A percentile compares a stretch with the other conserved stretches of the same genome.
Evolutionary conservation across 2,113 vertebrate species (phyloP).

Genomic region (Propithecus coquereli): DNA sequence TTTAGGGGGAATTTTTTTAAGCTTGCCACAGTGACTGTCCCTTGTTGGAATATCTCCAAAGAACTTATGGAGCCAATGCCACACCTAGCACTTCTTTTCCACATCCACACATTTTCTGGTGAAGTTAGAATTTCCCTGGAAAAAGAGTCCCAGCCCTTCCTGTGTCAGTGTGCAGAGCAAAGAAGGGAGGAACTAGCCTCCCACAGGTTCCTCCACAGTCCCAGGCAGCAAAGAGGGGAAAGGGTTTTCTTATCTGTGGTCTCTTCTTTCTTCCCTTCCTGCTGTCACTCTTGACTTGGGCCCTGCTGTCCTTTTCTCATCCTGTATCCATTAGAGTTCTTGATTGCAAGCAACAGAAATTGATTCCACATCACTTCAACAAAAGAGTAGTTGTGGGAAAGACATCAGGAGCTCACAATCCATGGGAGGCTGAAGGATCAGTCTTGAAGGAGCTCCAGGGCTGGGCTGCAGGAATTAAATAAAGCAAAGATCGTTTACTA

Average conservation of each 20-base stretch:
- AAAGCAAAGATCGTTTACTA: not conserved
- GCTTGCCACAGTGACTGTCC: not conserved
- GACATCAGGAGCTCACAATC: not conserved
- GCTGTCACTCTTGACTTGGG: not conserved
- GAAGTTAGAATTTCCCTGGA: not conserved
- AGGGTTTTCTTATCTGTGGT: not conserved
- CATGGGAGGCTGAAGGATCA: not conserved
- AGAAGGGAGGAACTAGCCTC: not conserved
- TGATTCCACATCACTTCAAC: not conserved
- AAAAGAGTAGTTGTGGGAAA: not conserved
- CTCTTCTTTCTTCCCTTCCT: not conserved
- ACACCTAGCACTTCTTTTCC: not conserved
- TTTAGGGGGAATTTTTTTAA: not conserved
- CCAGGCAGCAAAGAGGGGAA: not conserved
- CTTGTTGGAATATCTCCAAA: not conserved
- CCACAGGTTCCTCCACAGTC: not conserved
- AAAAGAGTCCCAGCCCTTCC: not conserved
- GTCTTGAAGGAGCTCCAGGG: not conserved
- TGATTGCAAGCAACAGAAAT: not conserved
- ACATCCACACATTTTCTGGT: not conserved
- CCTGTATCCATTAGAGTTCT: not conserved
- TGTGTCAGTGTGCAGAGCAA: not conserved
- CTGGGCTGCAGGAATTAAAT: not conserved
- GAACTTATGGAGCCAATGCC: not conserved
- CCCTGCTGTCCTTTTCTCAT: not conserved